Evolutionary conservation across 2,797 vertebrate genomes (phyloP), one percentile per base, ranked within the genome.

Genomic region (Phoxinus dragarum): DNA sequence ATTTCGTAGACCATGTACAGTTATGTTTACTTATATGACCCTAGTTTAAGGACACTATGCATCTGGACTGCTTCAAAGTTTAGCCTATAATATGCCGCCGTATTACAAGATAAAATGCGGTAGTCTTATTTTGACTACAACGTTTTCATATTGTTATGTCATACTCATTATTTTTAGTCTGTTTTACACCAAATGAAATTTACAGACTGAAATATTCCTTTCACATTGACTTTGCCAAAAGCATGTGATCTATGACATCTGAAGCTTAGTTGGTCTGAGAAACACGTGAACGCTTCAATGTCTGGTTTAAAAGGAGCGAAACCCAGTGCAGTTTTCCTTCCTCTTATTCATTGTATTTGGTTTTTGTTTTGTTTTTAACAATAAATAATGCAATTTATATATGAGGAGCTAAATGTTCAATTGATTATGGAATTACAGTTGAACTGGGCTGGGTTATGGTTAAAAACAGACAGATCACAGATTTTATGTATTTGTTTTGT

Each of bases 1-100:
- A 79, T 80, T 80, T 68, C 31, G 49, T 40, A 61, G 59, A 66
- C 56, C 34, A 9, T 76, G 19, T 72, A 76, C 69, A 67, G 86
- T 73, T 76, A 59, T 79, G 71, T 69, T 14, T 52, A 61, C 27
- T 61, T 81, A 38, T 81, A 38, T 64, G 66, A 52, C 66, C 52
- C 47, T 38, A 59, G 38, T 44, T 34, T 79, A 42, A 84, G 83
- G 75, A 71, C 49, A 84, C 36, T 34, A 2, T 42, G 64, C 44
- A 21, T 38, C 10, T 27, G 66, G 40, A 85, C 52, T 40, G 47
- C 19, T 52, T 49, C 34, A 66, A 76, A 27, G 42, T 69, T 66
- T 77, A 49, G 47, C 47, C 4, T 49, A 66, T 67, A 83, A 69
- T 42, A 38, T 78, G 34, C 19, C 34, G 76, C 56, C n/a, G 31